These are phyloP conservation scores for Colletes gigas DNA, from an alignment of 1,140 invertebrate genomes.

Conservation along the genomic window DNA sequence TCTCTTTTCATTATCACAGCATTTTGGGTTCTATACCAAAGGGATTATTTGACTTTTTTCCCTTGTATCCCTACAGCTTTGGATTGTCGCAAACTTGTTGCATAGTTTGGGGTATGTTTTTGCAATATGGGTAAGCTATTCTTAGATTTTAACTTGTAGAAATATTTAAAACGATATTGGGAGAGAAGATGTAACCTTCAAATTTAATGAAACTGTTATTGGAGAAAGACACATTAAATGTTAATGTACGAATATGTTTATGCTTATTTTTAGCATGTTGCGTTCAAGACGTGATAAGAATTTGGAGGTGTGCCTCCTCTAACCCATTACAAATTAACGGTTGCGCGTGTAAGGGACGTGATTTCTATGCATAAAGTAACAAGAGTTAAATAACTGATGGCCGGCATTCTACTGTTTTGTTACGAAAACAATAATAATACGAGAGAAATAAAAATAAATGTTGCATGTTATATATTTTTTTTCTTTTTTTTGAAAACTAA, in stretches of 20 bases:
- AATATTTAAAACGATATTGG: conserved; percentile 52
- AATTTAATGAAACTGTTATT: conserved; percentile 38
- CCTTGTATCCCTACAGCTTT: conserved; percentile 67
- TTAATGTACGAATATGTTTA: neutral
- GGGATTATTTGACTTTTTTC: conserved; percentile 41
- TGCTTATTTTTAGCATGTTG: neutral
- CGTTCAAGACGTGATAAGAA: conserved; percentile 26
- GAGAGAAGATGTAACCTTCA: conserved; percentile 66
- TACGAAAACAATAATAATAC: conserved; percentile 7
- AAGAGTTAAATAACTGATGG: conserved; percentile 55
- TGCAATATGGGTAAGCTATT: conserved; percentile 68
- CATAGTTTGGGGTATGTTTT: conserved; percentile 63
- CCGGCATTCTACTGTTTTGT: conserved; percentile 55
- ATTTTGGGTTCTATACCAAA: conserved; percentile 40
- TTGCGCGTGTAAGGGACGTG: conserved; percentile 37
- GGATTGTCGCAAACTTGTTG: conserved; percentile 64
- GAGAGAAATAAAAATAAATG: conserved; percentile 47
- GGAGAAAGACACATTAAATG: too few relatives aligned
- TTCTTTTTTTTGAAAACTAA: conserved; percentile 59
- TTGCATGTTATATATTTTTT: conserved; percentile 60
- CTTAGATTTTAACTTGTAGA: conserved; percentile 54
- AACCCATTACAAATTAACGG: conserved; percentile 26
- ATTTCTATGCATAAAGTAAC: conserved; percentile 58
- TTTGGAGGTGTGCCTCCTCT: conserved; percentile 64
- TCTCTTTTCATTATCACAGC: conserved; percentile 39